A percentile compares a stretch with the other conserved stretches of the same genome.
phyloP scores from a whole-genome alignment of 1,140 invertebrate species.

The Holotrichia oblita region DNA sequence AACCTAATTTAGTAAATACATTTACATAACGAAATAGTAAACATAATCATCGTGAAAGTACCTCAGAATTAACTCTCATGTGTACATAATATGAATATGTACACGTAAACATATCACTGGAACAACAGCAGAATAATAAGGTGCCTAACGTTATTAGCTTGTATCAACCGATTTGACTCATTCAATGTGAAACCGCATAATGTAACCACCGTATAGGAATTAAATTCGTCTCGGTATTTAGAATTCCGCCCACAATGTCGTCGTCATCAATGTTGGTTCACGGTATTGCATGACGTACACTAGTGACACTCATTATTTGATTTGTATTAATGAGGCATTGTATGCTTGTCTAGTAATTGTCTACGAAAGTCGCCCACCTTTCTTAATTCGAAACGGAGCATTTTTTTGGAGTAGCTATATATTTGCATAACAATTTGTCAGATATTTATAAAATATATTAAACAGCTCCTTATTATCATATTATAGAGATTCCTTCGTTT shows the following conservation, averaged over 20 bases:
- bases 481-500: too few species aligned
- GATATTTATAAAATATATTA: neutral
- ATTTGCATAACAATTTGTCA: neutral
- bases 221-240: slow-evolving; percentile 12
- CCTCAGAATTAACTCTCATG: neutral
- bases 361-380: neutral
- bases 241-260: slow-evolving; percentile 15
- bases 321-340: slow-evolving; percentile 20
- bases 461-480: too few species aligned
- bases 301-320: slow-evolving; percentile 20
- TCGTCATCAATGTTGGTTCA: neutral
- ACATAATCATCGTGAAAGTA: neutral
- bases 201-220: slow-evolving; percentile 11
- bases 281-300: neutral
- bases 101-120: neutral
- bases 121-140: neutral
- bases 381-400: neutral
- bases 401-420: neutral
- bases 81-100: slow-evolving; percentile 12
- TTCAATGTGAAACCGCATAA: slow-evolving; percentile 17
- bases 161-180: slow-evolving; percentile 2
- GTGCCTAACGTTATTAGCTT: neutral
- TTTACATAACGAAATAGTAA: slow-evolving; percentile 10
- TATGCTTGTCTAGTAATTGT: slow-evolving; percentile 5
- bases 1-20: neutral